Base-by-base conservation (phyloP, 2,888 invertebrate species). In the Agrotis puta region DNA sequence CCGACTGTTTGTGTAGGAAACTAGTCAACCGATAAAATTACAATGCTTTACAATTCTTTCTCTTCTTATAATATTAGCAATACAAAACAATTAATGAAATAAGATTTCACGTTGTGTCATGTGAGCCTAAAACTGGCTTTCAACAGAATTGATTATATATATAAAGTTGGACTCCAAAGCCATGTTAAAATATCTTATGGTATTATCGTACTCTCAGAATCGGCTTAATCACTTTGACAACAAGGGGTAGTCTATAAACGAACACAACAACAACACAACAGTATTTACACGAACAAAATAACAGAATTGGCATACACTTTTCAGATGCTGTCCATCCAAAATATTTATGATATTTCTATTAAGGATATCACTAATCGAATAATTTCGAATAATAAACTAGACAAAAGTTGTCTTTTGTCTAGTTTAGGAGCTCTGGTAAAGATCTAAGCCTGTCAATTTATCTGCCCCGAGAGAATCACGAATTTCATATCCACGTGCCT, bases 1-100 rank as follows among this genome's bases (percentile, higher is more conserved):
- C 20, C 54, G n/a, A 4, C 2, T 48, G n/a, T 75, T 58, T 54
- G n/a, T 50, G 13, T 9, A 59, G 61, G 50, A 75, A 66, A 80
- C 22, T 50, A 51, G 18, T 61, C 45, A 74, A 56, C 47, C 43
- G 24, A 47, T 53, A 22, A 6, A 39, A 22, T 9, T 27, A n/a
- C 27, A 27, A 16, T 56, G 14, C 43, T n/a, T 11, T 33, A 16
- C 0, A 3, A 20, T 16, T 54, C 14, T 6, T 39, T 39, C 39
- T 11, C 39, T 39, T 2, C 2, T 39, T 39, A 2, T 39, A 9
- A 1, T 47, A 77, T 22, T 24, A 54, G 48, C 2, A 22, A 11
- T 39, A 11, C 9, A 39, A 39, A 39, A 39, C 2, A 9, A 9
- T 33, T 33, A 33, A 45, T 65, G 9, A 20, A 47, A 66, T 65